Evolutionary conservation across 2,888 invertebrate species (phyloP).

Genomic region (Ormyrus nitidulus): DNA sequence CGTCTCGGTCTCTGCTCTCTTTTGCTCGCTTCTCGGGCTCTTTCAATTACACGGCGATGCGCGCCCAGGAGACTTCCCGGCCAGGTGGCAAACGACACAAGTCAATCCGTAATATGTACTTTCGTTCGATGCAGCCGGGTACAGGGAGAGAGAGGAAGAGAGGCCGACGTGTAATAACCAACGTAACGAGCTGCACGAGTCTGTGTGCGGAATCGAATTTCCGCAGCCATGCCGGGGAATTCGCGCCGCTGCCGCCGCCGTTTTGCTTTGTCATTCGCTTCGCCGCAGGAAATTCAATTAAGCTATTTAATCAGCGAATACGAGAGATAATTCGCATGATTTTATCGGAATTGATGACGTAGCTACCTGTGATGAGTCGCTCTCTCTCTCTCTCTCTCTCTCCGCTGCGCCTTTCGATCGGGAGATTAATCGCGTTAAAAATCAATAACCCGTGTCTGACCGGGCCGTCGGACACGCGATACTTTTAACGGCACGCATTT

Average conservation of each 20-base stretch:
- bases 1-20: no score
- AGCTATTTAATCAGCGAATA: constrained; percentile 48
- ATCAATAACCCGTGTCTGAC: constrained; percentile 4
- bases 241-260: neutral
- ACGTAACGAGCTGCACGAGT: constrained; percentile 2
- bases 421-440: constrained; percentile 23
- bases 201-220: constrained; percentile 8
- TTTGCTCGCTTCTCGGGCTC: no score
- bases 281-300: constrained; percentile 41
- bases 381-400: no score
- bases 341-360: constrained; percentile 49
- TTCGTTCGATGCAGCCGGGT: neutral
- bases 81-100: neutral
- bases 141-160: neutral
- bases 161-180: constrained; percentile 15
- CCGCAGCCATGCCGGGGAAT: constrained; percentile 7
- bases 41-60: neutral
- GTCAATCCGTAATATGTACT: neutral
- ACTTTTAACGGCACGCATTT: no score
- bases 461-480: no score
- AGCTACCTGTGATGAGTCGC: neutral
- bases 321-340: constrained; percentile 47
- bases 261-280: constrained; percentile 39
- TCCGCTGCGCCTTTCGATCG: no score
- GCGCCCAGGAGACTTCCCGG: neutral